phyloP scores from a whole-genome alignment of 1,140 invertebrate species.

The Pseudomyrmex cubaensis region DNA sequence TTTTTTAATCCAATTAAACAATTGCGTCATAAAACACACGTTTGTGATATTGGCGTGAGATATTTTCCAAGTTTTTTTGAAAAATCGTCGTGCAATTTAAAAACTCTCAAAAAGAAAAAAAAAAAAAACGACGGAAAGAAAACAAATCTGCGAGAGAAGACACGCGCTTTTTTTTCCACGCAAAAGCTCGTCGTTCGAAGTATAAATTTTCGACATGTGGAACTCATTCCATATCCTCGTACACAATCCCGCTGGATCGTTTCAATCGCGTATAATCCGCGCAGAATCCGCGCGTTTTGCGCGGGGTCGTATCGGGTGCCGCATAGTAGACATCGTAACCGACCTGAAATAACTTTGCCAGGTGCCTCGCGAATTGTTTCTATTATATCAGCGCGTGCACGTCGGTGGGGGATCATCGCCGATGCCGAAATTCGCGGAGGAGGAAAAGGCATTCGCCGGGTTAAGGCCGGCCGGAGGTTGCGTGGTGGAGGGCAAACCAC shows the following conservation, averaged over 20 bases:
- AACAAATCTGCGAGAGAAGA: neutral
- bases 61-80: too few relatives aligned
- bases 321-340: neutral
- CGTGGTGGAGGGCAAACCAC: conserved; percentile 69
- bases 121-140: neutral
- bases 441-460: conserved; percentile 34
- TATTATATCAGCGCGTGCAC: neutral
- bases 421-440: conserved; percentile 2
- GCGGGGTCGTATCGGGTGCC: neutral
- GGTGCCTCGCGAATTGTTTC: conserved; percentile 38
- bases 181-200: conserved; percentile 30
- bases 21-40: neutral
- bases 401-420: neutral
- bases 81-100: too few relatives aligned
- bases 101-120: too few relatives aligned
- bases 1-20: too few relatives aligned
- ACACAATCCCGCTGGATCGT: conserved; percentile 23
- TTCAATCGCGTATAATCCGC: conserved; percentile 34
- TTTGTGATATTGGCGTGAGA: neutral
- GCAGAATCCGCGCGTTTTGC: conserved; percentile 9
- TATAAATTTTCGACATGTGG: neutral
- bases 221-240: neutral
- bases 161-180: neutral
- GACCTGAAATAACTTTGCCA: conserved; percentile 45
- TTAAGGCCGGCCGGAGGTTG: conserved; percentile 61